These are phyloP conservation scores for Orthosia incerta DNA, from an alignment of 2,888 invertebrate genomes.

Conservation along the genomic window DNA sequence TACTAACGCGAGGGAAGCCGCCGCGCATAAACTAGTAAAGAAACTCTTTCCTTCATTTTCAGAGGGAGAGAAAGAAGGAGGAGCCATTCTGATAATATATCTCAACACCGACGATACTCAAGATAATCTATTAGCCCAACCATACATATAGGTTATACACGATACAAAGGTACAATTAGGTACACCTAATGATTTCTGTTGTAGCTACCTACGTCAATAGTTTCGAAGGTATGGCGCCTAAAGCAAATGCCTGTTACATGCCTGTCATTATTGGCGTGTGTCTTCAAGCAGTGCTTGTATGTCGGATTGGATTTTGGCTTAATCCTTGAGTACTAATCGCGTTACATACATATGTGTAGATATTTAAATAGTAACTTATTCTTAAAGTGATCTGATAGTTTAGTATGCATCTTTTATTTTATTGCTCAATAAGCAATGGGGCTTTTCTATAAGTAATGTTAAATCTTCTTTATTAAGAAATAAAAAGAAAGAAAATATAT, in stretches of 20 bases:
- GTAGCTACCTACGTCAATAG: slow-evolving; percentile 23
- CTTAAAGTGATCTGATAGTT: neutral
- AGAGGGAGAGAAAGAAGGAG: no score
- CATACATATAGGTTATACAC: no score
- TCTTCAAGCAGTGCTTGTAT: slow-evolving; percentile 8
- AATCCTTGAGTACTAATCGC: slow-evolving; percentile 36
- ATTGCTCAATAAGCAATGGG: no score
- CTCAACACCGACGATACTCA: no score
- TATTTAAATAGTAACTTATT: slow-evolving; percentile 5
- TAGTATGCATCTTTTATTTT: neutral
- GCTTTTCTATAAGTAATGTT: no score
- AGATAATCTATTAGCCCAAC: no score
- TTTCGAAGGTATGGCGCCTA: slow-evolving; percentile 37
- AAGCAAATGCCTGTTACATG: slow-evolving; percentile 47
- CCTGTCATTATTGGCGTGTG: slow-evolving; percentile 35
- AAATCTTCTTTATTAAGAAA: no score
- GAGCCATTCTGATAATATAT: no score
- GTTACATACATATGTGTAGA: neutral
- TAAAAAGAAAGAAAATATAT: no score
- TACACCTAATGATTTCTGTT: neutral
- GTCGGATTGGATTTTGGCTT: slow-evolving; percentile 35
- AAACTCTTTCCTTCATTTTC: no score
- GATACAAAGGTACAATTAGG: neutral
- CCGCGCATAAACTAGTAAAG: no score
- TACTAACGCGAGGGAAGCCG: no score